Percentiles rank a stretch among this genome's conserved stretches.
Evolutionary conservation across 2,113 vertebrate species (phyloP).

Genomic region (Phylloscopus whistleri): DNA sequence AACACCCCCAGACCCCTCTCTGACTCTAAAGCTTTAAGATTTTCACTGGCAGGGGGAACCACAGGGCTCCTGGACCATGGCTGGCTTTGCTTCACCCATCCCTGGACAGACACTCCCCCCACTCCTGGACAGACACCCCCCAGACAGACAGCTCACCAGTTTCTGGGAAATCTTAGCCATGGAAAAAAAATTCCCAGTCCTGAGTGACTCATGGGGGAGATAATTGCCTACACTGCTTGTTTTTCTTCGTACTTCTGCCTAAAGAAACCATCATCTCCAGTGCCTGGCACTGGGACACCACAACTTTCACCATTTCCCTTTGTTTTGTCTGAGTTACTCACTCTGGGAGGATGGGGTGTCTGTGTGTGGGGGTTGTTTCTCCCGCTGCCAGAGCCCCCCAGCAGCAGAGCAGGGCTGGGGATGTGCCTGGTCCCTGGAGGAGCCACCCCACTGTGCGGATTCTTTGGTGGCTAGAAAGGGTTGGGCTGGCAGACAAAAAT

Average conservation of each 20-base stretch:
- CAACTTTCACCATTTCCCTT: not conserved
- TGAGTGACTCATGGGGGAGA: conserved; percentile 37
- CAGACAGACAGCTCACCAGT: not conserved
- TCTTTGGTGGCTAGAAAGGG: not conserved
- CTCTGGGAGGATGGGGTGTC: not conserved
- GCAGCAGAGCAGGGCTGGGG: not conserved
- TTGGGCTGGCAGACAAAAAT: not conserved
- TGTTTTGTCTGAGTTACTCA: not conserved
- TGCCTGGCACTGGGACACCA: not conserved
- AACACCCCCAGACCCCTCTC: not conserved
- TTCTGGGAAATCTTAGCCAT: conserved; percentile 39
- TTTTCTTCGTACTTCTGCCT: conserved; percentile 10
- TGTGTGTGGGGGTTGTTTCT: not conserved
- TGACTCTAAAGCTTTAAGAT: not conserved
- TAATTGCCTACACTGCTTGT: not conserved
- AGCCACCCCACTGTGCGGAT: fast-evolving
- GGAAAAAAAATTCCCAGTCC: conserved; percentile 21
- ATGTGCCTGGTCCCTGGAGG: fast-evolving
- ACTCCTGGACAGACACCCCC: not conserved
- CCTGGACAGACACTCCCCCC: not conserved
- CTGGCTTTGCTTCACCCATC: not conserved
- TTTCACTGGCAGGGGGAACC: fast-evolving
- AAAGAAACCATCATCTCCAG: not conserved
- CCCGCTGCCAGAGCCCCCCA: fast-evolving
- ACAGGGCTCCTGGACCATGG: fast-evolving